phyloP scores from a whole-genome alignment of 2,113 vertebrate genomes.

The Misgurnus anguillicaudatus region DNA sequence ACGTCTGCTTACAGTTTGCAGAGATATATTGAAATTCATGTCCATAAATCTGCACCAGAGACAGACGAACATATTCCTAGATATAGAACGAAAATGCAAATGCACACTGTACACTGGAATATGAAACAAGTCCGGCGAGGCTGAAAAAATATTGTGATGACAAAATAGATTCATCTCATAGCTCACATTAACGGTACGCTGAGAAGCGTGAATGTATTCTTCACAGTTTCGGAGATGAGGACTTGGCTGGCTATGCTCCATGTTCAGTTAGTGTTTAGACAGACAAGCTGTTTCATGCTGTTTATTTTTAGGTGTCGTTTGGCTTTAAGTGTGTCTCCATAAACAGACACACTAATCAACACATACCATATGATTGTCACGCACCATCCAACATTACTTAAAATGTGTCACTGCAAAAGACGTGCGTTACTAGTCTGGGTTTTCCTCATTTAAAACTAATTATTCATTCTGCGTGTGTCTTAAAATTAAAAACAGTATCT shows the following conservation, averaged over 20 bases:
- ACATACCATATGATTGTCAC: constrained; percentile 37
- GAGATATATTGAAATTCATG: constrained; percentile 24
- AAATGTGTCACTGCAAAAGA: constrained; percentile 27
- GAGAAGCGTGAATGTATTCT: constrained; percentile 50
- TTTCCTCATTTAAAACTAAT: constrained; percentile 4
- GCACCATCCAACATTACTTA: constrained; percentile 33
- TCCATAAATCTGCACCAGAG: constrained; percentile 19
- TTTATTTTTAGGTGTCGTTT: constrained; percentile 53
- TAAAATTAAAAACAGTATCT: no score
- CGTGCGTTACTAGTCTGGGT: constrained; percentile 4
- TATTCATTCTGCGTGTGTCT: neutral
- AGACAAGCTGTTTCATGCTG: constrained; percentile 50
- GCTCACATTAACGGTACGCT: constrained; percentile 57
- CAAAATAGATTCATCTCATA: constrained; percentile 63
- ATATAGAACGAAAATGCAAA: constrained; percentile 45
- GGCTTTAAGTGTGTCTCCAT: constrained; percentile 42
- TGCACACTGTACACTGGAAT: constrained; percentile 40
- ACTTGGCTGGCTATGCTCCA: constrained; percentile 42
- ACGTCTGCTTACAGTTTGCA: constrained; percentile 20
- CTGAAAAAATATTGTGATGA: constrained; percentile 57
- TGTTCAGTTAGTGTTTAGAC: constrained; percentile 48
- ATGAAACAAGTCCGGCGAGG: neutral
- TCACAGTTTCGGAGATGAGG: constrained; percentile 41
- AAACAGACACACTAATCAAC: constrained; percentile 44
- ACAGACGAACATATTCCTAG: constrained; percentile 11